phyloP scores from a whole-genome alignment of 2,797 vertebrate genomes.

The Pelobates cultripes region DNA sequence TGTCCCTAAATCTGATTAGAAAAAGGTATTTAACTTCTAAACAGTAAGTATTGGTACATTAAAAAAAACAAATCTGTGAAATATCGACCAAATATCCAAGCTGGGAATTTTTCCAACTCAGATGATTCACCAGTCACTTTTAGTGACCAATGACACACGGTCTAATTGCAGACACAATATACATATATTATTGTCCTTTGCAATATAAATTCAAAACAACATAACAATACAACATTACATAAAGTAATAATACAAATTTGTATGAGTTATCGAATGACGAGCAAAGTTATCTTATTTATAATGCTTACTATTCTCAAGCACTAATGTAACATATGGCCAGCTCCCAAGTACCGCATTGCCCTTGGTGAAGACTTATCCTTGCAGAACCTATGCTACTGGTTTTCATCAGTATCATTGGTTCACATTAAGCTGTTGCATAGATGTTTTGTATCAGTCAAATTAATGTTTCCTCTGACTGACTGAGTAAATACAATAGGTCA shows the following conservation, averaged over 20 bases:
- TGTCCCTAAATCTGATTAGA: too few relatives aligned
- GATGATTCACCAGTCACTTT: too few relatives aligned
- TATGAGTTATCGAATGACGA: slow-evolving; percentile 16
- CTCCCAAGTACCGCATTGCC: slow-evolving; percentile 36
- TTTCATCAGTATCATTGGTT: slow-evolving; percentile 33
- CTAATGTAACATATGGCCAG: slow-evolving; percentile 42
- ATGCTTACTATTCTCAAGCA: slow-evolving; percentile 21
- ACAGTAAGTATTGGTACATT: too few relatives aligned
- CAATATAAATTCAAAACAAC: too few relatives aligned
- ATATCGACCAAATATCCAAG: too few relatives aligned
- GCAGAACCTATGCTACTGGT: slow-evolving; percentile 26
- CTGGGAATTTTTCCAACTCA: too few relatives aligned
- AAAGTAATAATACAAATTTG: not conserved
- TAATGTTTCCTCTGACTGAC: slow-evolving; percentile 40
- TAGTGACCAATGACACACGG: too few relatives aligned
- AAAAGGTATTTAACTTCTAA: too few relatives aligned
- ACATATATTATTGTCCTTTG: too few relatives aligned
- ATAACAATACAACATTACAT: too few relatives aligned
- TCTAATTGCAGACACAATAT: too few relatives aligned
- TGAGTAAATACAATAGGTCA: slow-evolving; percentile 50
- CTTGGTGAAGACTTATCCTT: slow-evolving; percentile 26
- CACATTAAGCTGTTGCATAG: slow-evolving; percentile 9
- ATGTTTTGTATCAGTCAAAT: slow-evolving; percentile 20
- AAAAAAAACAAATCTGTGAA: too few relatives aligned
- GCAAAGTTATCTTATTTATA: slow-evolving; percentile 8